phyloP scores from a whole-genome alignment of 2,113 vertebrate species.

The Colinus virginianus region DNA sequence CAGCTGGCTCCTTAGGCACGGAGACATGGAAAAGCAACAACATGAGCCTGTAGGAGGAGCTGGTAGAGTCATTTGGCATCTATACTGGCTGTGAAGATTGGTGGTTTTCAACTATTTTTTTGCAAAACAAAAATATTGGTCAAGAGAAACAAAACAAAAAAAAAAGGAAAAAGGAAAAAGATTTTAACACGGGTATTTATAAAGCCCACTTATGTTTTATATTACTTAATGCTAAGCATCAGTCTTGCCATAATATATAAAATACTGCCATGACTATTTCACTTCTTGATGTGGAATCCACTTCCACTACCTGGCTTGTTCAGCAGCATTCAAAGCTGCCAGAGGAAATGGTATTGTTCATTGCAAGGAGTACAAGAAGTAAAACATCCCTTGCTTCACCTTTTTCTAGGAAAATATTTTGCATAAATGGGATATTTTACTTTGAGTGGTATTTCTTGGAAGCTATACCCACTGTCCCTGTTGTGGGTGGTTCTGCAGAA shows the following conservation, averaged over 20 bases:
- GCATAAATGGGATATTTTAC: not conserved
- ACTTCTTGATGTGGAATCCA: not conserved
- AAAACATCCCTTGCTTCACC: not conserved
- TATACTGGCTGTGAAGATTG: not conserved
- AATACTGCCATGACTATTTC: not conserved
- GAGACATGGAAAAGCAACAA: not conserved
- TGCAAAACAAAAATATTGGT: not conserved
- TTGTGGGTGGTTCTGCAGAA: not conserved
- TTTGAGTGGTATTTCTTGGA: slow-evolving; percentile 17
- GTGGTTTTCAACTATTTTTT: not conserved
- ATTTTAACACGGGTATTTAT: not conserved
- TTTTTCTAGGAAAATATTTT: slow-evolving; percentile 9
- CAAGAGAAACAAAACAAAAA: not conserved
- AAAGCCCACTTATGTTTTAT: not conserved
- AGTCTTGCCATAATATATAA: not conserved
- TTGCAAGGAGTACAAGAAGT: not conserved
- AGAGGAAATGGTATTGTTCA: not conserved
- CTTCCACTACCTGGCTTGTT: not conserved
- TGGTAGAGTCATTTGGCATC: not conserved
- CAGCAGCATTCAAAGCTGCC: not conserved
- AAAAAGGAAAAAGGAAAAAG: not conserved
- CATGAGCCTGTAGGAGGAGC: fast-evolving
- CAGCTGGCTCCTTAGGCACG: not conserved
- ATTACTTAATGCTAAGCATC: not conserved
- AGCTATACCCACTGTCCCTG: not conserved